A percentile compares a stretch with the other conserved stretches of the same genome.
Evolutionary conservation across 2,797 vertebrate genomes (phyloP).

Genomic region (Leptatherina wallacei): DNA sequence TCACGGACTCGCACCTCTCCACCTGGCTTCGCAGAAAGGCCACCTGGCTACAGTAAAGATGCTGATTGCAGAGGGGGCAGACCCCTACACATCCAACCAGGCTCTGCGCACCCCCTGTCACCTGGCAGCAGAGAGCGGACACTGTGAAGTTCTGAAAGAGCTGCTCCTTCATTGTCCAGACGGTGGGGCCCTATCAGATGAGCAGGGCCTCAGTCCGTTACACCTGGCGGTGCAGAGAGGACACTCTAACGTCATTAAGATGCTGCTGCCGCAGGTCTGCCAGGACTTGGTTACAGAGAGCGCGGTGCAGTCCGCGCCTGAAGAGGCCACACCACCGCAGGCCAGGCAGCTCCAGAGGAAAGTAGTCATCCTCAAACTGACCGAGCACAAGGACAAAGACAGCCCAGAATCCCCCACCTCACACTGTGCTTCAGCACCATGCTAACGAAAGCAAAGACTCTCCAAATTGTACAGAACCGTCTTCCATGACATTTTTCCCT

Average conservation of each 20-base stretch:
- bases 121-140: constrained; percentile 87
- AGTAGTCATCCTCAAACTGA: constrained; percentile 85
- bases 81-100: constrained; percentile 72
- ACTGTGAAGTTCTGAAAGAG: constrained; percentile 88
- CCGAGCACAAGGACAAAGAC: constrained; percentile 67
- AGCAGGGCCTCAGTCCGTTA: constrained; percentile 84
- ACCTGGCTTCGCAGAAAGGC: constrained; percentile 87
- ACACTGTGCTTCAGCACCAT: constrained; percentile 60
- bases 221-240: constrained; percentile 86
- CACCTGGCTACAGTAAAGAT: constrained; percentile 91
- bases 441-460: constrained; percentile 57
- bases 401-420: constrained; percentile 43
- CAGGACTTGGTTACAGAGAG: constrained; percentile 44
- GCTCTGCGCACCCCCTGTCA: constrained; percentile 84
- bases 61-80: constrained; percentile 87
- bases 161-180: constrained; percentile 82
- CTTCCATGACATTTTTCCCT: constrained; percentile 1
- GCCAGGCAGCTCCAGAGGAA: constrained; percentile 76
- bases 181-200: constrained; percentile 75
- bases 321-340: constrained; percentile 29
- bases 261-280: constrained; percentile 78
- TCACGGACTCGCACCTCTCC: constrained; percentile 88
- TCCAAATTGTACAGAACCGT: constrained; percentile 37
- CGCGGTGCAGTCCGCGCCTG: constrained; percentile 51
- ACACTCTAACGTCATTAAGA: constrained; percentile 81